A percentile compares a stretch with the other conserved stretches of the same genome.
Evolutionary conservation across 2,888 invertebrate genomes (phyloP).

Genomic region (Tenthredo livida): DNA sequence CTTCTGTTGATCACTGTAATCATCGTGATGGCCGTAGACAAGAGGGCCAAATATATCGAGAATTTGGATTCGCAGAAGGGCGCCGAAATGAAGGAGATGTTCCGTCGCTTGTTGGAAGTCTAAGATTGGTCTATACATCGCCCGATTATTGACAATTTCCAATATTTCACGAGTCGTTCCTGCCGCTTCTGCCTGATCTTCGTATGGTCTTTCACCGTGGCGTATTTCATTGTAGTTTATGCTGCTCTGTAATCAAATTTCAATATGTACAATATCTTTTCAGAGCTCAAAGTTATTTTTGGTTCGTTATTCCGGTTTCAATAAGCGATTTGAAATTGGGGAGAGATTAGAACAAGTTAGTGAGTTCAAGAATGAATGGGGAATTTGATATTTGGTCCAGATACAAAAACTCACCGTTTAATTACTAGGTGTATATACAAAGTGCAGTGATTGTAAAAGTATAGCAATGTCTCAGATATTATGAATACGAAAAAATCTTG

Average conservation of each 20-base stretch:
- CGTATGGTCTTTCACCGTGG: not conserved
- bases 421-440: not conserved
- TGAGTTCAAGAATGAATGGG: not conserved
- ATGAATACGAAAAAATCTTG: not conserved
- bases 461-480: not conserved
- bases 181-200: not conserved
- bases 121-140: slow-evolving; percentile 43
- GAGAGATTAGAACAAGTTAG: not conserved
- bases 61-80: slow-evolving; percentile 61
- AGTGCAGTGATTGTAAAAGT: not conserved
- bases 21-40: slow-evolving; percentile 66
- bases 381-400: not conserved
- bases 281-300: not conserved
- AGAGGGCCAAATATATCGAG: slow-evolving; percentile 64
- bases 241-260: not conserved
- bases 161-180: slow-evolving; percentile 56
- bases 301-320: too few species aligned
- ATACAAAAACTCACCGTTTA: not conserved
- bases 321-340: not conserved
- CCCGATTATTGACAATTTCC: slow-evolving; percentile 44
- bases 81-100: slow-evolving; percentile 62
- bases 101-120: slow-evolving; percentile 63
- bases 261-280: not conserved
- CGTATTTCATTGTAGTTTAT: slow-evolving; percentile 36
- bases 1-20: slow-evolving; percentile 62